Evolutionary conservation across 2,888 invertebrate species (phyloP).

Genomic region (Allolobophora icterica): DNA sequence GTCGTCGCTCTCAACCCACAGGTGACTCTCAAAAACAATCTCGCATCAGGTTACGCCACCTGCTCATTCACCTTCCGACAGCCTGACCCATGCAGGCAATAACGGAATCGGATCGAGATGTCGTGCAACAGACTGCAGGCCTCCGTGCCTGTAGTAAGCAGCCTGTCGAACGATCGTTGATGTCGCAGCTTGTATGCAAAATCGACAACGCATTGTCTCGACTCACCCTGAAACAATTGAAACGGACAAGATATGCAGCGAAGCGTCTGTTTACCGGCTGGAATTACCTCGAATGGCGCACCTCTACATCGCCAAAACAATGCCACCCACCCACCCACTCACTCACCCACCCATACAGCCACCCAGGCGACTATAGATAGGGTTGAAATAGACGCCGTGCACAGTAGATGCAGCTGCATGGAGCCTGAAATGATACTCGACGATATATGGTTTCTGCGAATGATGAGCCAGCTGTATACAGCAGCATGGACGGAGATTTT

Average conservation of each 20-base stretch:
- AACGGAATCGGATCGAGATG: too few relatives aligned
- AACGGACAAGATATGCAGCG: constrained; percentile 8
- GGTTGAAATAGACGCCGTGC: neutral
- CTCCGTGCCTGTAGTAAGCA: too few relatives aligned
- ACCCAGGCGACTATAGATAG: neutral
- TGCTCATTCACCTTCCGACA: neutral
- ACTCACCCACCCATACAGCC: neutral
- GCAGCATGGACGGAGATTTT: neutral
- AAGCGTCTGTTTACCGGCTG: neutral
- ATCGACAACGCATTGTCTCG: neutral
- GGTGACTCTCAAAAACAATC: neutral
- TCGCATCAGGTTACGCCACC: neutral
- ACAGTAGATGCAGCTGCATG: neutral
- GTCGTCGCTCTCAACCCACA: neutral
- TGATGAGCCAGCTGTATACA: neutral
- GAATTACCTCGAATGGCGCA: neutral
- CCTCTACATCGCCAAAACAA: neutral
- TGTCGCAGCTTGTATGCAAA: neutral
- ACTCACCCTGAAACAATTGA: constrained; percentile 1
- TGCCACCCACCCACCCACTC: neutral
- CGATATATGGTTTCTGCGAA: neutral
- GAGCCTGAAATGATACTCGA: neutral
- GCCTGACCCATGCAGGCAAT: too few relatives aligned
- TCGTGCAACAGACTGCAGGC: too few relatives aligned
- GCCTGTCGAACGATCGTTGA: neutral